A percentile compares a stretch with the other conserved stretches of the same genome.
phyloP scores from a whole-genome alignment of 2,113 vertebrate genomes.

The Ivindomyrus marchei region DNA sequence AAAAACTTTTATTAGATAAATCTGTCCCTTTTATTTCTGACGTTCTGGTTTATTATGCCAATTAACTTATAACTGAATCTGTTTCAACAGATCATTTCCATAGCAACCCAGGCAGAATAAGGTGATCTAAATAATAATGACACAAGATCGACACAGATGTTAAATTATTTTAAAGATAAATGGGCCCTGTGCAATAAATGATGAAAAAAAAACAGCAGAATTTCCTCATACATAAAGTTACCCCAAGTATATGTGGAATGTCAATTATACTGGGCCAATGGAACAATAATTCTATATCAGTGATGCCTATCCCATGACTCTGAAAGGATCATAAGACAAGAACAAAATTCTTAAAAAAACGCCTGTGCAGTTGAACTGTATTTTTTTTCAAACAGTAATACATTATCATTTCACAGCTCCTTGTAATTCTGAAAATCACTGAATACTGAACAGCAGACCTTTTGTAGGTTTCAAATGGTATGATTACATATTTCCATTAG shows the following conservation, averaged over 20 bases:
- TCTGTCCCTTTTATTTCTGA: not conserved
- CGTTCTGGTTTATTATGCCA: conserved; percentile 22
- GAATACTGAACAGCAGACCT: conserved; percentile 7
- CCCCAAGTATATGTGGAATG: not conserved
- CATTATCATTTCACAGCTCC: not conserved
- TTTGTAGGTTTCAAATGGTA: not conserved
- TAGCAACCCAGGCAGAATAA: conserved; percentile 33
- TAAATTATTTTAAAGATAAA: not conserved
- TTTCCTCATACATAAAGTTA: not conserved
- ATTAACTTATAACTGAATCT: conserved; percentile 15
- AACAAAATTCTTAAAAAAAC: not conserved
- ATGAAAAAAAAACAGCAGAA: not conserved
- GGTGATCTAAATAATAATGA: conserved; percentile 18
- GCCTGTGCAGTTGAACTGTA: not conserved
- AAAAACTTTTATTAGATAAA: not conserved
- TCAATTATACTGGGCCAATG: not conserved
- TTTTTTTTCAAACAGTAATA: not conserved
- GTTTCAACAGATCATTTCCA: conserved; percentile 37
- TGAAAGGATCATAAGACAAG: not conserved
- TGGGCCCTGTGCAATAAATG: not conserved
- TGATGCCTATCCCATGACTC: not conserved
- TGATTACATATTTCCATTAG: not conserved
- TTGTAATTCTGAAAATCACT: not conserved
- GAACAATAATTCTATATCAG: not conserved
- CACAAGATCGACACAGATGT: not conserved